phyloP scores from a whole-genome alignment of 2,888 invertebrate species.

The Tenthredo distinguenda region DNA sequence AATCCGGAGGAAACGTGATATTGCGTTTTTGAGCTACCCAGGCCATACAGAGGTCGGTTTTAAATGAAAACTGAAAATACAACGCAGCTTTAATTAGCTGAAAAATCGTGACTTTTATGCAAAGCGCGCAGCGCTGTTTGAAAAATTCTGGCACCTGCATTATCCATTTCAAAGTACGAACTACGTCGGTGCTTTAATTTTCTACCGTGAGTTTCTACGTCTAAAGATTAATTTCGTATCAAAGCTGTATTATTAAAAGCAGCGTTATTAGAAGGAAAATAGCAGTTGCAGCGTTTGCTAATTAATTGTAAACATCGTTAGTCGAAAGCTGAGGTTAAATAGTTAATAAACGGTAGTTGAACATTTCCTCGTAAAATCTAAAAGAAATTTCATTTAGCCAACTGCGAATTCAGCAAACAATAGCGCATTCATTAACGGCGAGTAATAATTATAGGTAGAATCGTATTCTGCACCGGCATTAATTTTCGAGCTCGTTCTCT shows the following conservation, averaged over 20 bases:
- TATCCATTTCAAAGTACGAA: background rate
- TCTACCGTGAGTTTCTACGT: background rate
- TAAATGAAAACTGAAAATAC: background rate
- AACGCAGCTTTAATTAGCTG: background rate
- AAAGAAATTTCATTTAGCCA: slow-evolving; percentile 4
- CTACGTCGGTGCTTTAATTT: background rate
- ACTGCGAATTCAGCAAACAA: slow-evolving; percentile 4
- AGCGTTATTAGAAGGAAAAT: background rate
- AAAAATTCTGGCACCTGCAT: background rate
- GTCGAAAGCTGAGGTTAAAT: background rate
- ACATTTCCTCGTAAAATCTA: background rate
- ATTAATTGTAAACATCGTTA: slow-evolving; percentile 3
- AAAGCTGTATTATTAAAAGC: no score
- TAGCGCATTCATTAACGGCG: slow-evolving; percentile 7
- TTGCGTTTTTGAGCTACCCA: background rate
- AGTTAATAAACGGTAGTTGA: background rate
- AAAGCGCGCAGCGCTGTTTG: background rate
- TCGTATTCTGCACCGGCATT: slow-evolving; percentile 7
- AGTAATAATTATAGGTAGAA: slow-evolving; percentile 27
- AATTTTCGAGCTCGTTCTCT: slow-evolving; percentile 29
- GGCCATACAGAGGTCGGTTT: background rate
- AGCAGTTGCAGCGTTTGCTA: background rate
- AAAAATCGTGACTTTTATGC: background rate
- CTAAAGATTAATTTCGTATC: background rate
- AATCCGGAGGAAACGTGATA: background rate